Conservation (phyloP, 2,113 vertebrate genomes). For the Labeo catla region DNA sequence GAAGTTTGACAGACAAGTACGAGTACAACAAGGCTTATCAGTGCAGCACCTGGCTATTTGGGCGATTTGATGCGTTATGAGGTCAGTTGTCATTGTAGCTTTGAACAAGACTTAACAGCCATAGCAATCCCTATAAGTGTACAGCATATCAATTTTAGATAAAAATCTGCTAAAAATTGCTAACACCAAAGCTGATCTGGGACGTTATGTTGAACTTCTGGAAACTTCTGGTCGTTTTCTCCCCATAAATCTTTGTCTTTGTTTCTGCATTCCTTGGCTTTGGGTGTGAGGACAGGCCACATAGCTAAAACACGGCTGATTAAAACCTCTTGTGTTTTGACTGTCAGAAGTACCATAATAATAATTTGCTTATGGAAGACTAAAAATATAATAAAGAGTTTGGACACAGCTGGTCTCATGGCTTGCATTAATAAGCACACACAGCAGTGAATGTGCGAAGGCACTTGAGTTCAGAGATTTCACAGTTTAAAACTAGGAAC, state of each 20-base stretch:
- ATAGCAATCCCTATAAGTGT: neutral
- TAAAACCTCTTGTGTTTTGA: constrained; percentile 42
- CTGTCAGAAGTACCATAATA: constrained; percentile 32
- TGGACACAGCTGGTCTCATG: constrained; percentile 35
- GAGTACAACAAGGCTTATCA: neutral
- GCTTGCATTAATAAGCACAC: constrained; percentile 1
- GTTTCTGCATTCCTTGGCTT: neutral
- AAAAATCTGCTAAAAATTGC: neutral
- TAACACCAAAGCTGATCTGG: neutral
- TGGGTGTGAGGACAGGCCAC: neutral
- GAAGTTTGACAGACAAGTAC: neutral
- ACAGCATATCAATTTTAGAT: neutral
- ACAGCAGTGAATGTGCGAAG: neutral
- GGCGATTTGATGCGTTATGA: neutral
- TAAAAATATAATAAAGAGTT: neutral
- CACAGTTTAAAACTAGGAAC: neutral
- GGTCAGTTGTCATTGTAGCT: neutral
- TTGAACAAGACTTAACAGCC: neutral
- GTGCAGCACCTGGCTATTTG: neutral
- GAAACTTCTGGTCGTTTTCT: neutral
- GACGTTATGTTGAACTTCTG: neutral
- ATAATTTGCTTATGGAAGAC: constrained; percentile 10
- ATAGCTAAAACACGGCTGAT: constrained; percentile 20
- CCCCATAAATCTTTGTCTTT: neutral
- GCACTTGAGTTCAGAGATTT: neutral